Base-by-base conservation (phyloP, 2,113 vertebrate species). In the Rhinopomastus cyanomelas region DNA sequence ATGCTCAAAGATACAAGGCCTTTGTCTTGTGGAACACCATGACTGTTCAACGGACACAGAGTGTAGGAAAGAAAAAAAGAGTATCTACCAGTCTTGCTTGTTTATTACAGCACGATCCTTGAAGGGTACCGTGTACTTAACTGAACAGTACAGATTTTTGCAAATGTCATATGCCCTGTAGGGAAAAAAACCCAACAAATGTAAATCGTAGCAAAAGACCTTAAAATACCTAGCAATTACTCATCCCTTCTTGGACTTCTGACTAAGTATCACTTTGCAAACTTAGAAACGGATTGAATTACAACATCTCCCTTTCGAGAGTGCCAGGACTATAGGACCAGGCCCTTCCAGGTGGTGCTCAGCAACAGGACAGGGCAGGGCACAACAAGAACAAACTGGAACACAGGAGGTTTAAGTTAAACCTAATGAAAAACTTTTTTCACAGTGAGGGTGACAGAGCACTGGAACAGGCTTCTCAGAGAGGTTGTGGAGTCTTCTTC, bases 1-100 rank as follows among this genome's bases (percentile, higher is more conserved):
- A 73, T 81, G 73, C 46, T 72, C 32, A 81, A 53, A 90, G 44
- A 93, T 30, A 95, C 64, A 91, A 90, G 73, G 76, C 65, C 74
- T 79, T 78, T 95, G 29, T 96, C 25, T 76, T 46, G n/a, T 15
- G 39, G 53, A 87, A 81, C 72, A 90, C 74, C 13, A 0, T 66
- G 67, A 19, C 85, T 87, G 86, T 90, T 93, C 86, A 95, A 85
- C 51, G 2, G 8, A 60, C n/a, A 78, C 2, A 4, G 34, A 66
- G 30, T 44, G 81, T 65, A 81, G 71, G 84, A 88, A 86, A 48
- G 59, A 12, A 6, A 32, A 55, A 55, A 9, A 4, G 5, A 32
- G 18, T 42, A 65, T 53, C 53, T 21, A 72, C 57, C 44, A 75
- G 55, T 72, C 83, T 12, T 67, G 32, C 30, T 77, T 95, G 78